Base-by-base conservation (phyloP, 2,797 vertebrate genomes). In the Nasua narica region DNA sequence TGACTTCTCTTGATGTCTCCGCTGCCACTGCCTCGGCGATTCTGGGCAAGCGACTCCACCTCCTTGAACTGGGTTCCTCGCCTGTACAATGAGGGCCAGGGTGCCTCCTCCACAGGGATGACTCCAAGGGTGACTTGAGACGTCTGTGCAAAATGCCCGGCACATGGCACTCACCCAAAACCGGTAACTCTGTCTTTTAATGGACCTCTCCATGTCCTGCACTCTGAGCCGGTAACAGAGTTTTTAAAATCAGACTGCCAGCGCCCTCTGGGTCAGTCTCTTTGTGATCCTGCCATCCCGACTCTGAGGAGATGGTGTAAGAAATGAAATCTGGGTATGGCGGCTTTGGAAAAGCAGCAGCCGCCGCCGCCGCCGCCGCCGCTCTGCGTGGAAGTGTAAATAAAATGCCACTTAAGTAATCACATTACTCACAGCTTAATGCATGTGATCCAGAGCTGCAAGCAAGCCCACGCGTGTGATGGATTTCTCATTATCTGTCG, bases 391-490 rank as follows among this genome's bases (percentile, higher is more conserved):
- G 86, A 96, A 93, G 85, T 85, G 90, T 98, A 97, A 98, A 97
- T 98, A 97, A 97, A 96, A 97, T 56, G 77, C 91, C 96, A 93
- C 95, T 96, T 97, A 96, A 96, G 84, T 93, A 93, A 97, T 96
- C 97, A 88, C 83, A 96, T 97, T 91, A 95, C 92, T 97, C 94
- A 95, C 84, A 93, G 93, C 91, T 96, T 93, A 96, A 85, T 3
- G 40, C 84, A 52, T 23, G 62, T 77, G 84, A 93, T 94, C 52
- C 50, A 13, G 82, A 87, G 77, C 81, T 35, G 35, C 37, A 27
- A 65, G 62, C 43, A 29, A 40, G 50, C 25, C 0, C 0, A 0
- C 3, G 40, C 13, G 11, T 37, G 70, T 85, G 97, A 96, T 78
- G 72, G 95, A 95, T 94, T 98, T 97, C 88, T 96, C 94, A 97